These are phyloP conservation scores for Dipodomys merriami DNA, from an alignment of 2,113 vertebrate species.

Conservation along the genomic window DNA sequence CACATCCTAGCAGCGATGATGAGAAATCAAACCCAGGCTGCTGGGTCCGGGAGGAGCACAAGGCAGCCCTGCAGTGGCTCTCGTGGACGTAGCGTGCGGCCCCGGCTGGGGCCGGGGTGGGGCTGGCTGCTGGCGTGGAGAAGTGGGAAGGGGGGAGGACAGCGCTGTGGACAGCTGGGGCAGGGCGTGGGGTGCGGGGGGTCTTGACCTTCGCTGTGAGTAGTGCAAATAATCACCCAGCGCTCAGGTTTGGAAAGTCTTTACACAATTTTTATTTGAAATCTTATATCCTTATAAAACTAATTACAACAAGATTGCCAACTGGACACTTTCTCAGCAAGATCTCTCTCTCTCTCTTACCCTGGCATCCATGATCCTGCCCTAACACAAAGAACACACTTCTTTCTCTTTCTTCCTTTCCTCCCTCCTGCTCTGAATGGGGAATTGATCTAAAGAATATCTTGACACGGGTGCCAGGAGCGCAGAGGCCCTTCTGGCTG, in stretches of 20 bases:
- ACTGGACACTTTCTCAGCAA: conserved; percentile 15
- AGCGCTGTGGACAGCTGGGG: too few species aligned
- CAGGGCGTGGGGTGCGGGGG: too few species aligned
- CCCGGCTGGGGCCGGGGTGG: too few species aligned
- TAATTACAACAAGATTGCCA: conserved; percentile 64
- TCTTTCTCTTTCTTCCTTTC: background rate
- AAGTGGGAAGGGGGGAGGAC: too few species aligned
- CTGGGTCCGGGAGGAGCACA: too few species aligned
- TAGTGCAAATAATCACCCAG: conserved; percentile 54
- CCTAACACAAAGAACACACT: background rate
- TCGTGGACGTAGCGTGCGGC: too few species aligned
- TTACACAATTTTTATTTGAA: conserved; percentile 75
- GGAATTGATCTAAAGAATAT: background rate
- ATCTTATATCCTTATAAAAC: conserved; percentile 62
- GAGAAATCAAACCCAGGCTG: too few species aligned
- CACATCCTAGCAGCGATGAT: too few species aligned
- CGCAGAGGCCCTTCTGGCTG: background rate
- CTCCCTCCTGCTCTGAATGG: conserved; percentile 37
- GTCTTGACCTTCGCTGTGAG: background rate
- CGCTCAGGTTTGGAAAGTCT: conserved; percentile 39
- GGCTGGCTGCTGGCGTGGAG: too few species aligned
- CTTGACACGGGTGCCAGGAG: background rate
- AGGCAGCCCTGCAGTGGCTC: too few species aligned
- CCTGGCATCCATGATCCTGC: conserved; percentile 57
- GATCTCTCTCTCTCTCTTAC: conserved; percentile 22